Evolutionary conservation across 2,888 invertebrate genomes (phyloP), one percentile per base, ranked within the genome.

Genomic region (Acrocyrtus sp.): DNA sequence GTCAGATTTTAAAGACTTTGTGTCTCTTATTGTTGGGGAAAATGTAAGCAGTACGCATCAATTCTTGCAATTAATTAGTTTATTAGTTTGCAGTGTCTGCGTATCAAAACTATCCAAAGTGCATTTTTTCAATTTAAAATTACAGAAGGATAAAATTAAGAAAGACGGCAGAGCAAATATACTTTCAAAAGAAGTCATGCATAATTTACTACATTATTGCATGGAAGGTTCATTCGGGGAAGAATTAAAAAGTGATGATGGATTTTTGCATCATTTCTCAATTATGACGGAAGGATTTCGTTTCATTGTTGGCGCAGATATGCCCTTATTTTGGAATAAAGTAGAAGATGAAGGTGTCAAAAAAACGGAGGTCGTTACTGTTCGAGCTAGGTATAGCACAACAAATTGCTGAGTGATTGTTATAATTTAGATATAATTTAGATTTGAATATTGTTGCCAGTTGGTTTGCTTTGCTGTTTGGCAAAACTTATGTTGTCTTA

Each of bases 341-440:
- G n/a, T n/a, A n/a, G n/a, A n/a, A n/a, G n/a, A 21, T 45, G 45
- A 45, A 45, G 45, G 8, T 39, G 39, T 10, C 39, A 12, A 39
- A 6, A 39, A 39, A n/a, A n/a, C n/a, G n/a, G n/a, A n/a, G n/a
- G n/a, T 10, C 2, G 21, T 60, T 27, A 61, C 68, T 1, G 21
- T 61, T 47, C 60, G 61, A n/a, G 34, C 61, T 12, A 47, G 41
- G 68, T 69, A 54, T n/a, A n/a, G n/a, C n/a, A n/a, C n/a, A 34
- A 56, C 34, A 12, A 34, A 34, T 34, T 45, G 12, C 34, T n/a
- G n/a, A n/a, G n/a, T n/a, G n/a, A n/a, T n/a, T n/a, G n/a, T n/a
- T n/a, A n/a, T n/a, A n/a, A n/a, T n/a, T n/a, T n/a, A n/a, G n/a
- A n/a, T 27, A 17, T 39, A 41, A 29, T 29, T 19, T 48, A 26